Evolutionary conservation across 2,797 vertebrate species (phyloP).

Genomic region (Hydrolagus colliei): DNA sequence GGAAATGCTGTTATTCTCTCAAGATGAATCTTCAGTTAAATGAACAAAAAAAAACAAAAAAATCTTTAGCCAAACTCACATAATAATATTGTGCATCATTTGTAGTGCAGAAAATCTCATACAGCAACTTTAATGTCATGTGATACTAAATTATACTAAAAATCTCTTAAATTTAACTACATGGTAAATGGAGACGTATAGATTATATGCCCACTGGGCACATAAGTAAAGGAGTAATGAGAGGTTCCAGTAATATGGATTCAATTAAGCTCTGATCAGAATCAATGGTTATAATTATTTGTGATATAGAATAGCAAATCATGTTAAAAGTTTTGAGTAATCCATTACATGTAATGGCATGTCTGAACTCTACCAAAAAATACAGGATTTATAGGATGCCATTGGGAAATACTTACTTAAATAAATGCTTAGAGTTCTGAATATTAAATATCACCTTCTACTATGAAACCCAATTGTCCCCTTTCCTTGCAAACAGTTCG

Average conservation of each 20-base stretch:
- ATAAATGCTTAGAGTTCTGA: neutral
- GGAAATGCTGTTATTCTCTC: neutral
- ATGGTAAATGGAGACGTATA: neutral
- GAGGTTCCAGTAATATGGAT: neutral
- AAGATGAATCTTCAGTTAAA: no score
- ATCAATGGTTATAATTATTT: neutral
- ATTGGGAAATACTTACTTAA: neutral
- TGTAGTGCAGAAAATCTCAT: neutral
- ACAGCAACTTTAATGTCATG: neutral
- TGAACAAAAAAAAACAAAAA: neutral
- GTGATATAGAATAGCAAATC: neutral
- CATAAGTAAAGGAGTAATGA: neutral
- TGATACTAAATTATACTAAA: neutral
- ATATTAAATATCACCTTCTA: neutral
- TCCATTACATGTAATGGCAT: neutral
- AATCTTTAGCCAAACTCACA: neutral
- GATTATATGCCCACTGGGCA: neutral
- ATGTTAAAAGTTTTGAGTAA: neutral
- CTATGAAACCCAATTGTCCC: neutral
- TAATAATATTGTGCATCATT: neutral
- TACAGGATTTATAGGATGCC: neutral
- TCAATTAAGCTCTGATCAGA: conserved; percentile 18
- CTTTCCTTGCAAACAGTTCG: neutral
- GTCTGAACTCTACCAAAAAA: neutral
- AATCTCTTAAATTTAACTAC: neutral